Base-by-base conservation (phyloP, 2,797 vertebrate genomes). In the Coendou prehensilis region DNA sequence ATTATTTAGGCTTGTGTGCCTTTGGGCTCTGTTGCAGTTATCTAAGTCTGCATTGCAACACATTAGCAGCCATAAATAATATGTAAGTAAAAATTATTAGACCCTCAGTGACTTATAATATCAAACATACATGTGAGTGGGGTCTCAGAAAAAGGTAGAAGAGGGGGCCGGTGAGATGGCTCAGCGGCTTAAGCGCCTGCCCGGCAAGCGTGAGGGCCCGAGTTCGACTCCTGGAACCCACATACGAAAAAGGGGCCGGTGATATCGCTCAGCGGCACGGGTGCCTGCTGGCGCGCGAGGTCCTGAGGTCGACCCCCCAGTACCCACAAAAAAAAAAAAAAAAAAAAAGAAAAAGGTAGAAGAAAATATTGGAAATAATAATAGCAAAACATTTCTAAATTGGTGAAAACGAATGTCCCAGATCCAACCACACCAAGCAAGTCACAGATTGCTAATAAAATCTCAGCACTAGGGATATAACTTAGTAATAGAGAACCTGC, bases 1-100 rank as follows among this genome's bases (percentile, higher is more conserved):
- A 83, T 37, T 95, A 88, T 87, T 95, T n/a, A 79, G 45, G 81
- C 26, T 61, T 91, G 37, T 84, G 30, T 15, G 50, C n/a, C 61
- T 18, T 89, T 71, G 33, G 5, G 57, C n/a, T 92, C 10, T 92
- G 63, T 79, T 50, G 5, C 28, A 54, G 0, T 89, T 89, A 83
- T 17, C 87, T 33, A 84, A 2, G 63, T 78, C 23, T 76, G 30
- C n/a, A 52, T 45, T 78, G 22, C 52, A 79, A 41, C 41, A 76
- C 20, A 83, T 41, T 69, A 88, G 20, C 33, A 92, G 6, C 7
- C 52, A 78, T 78, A 92, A 71, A 84, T 22, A 52, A 57, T 59
- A 59, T 83, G 57, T 82, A 64, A 67, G 50, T 82, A 87, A 76
- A 69, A 76, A 30, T 79, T 79, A 54, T 33, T 79, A 79, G 50